Base-by-base conservation (phyloP, 2,888 invertebrate genomes). In the Serripes groenlandicus region DNA sequence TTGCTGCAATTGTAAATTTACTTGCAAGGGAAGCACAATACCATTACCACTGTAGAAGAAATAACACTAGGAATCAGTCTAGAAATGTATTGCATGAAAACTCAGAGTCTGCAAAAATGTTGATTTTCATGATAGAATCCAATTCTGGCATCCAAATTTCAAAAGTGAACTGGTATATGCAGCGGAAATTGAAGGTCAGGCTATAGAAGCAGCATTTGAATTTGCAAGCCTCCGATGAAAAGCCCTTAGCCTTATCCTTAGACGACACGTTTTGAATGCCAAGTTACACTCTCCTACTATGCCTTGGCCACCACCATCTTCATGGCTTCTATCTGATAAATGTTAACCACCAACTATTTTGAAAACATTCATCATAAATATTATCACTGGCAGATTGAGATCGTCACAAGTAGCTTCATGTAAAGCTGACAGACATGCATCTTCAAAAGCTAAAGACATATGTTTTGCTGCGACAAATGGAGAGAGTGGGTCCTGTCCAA, bases 121-220 rank as follows among this genome's bases (percentile, higher is more conserved):
- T 30, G 81, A 78, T 62, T 85, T 85, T 69, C 26, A 26, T 1
- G 42, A 54, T 11, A 73, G 42, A 52, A 72, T 85, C n/a, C 18
- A 37, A 0, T 87, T 83, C 34, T 83, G 82, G 85, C 80, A 77
- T 58, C 81, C 77, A 62, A n/a, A n/a, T n/a, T n/a, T n/a, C n/a
- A 81, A 26, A 23, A 54, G 56, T 58, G 83, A 83, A 26, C 62
- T 85, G 7, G 81, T 83, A 4, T 83, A 83, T 58, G 58, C 37
- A n/a, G 66, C 68, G 7, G 58, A 74, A 60, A 54, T 81, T 66
- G 52, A 80, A 71, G 81, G 81, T 0, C 34, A 56, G n/a, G 85
- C 84, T 18, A 56, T 85, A 21, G 85, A 82, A 71, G 60, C 5
- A 26, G 87, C 83, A 11, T 85, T 85, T 81, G 85, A 81, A 42